Conservation (phyloP, 2,113 vertebrate species). For the Seriola dumerili region DNA sequence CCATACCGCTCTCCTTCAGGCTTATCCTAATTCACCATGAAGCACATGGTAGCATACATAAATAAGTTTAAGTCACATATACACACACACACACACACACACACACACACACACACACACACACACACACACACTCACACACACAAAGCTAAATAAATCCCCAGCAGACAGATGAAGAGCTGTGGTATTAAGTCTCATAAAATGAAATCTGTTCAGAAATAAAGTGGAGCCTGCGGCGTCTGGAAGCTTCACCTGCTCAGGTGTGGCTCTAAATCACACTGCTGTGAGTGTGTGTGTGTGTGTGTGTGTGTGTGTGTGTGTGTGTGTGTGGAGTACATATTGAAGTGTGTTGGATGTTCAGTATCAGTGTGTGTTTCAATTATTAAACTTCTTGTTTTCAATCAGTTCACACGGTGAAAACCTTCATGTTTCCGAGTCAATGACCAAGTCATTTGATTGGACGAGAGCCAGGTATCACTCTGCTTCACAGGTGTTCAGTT, state of each 20-base stretch:
- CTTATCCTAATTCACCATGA: constrained; percentile 61
- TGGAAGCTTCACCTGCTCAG: constrained; percentile 17
- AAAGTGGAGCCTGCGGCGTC: neutral
- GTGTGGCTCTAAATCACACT: neutral
- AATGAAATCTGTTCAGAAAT: constrained; percentile 3
- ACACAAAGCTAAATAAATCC: constrained; percentile 21
- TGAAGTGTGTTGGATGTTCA: no score
- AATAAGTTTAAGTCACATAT: constrained; percentile 27
- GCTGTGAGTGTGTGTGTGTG: neutral
- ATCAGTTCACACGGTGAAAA: no score
- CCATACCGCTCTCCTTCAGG: constrained; percentile 45
- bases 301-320: neutral
- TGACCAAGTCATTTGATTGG: no score
- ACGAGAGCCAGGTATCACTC: no score
- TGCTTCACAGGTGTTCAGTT: no score
- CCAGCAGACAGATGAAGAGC: constrained; percentile 1
- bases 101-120: constrained; percentile 16
- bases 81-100: constrained; percentile 27
- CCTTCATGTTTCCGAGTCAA: no score
- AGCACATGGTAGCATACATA: constrained; percentile 57
- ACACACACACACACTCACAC: constrained; percentile 3
- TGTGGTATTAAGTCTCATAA: neutral
- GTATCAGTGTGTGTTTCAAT: no score
- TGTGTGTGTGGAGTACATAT: no score
- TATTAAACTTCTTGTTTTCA: no score